Evolutionary conservation across 1,140 invertebrate genomes (phyloP).

Genomic region (Dendrolimus kikuchii): DNA sequence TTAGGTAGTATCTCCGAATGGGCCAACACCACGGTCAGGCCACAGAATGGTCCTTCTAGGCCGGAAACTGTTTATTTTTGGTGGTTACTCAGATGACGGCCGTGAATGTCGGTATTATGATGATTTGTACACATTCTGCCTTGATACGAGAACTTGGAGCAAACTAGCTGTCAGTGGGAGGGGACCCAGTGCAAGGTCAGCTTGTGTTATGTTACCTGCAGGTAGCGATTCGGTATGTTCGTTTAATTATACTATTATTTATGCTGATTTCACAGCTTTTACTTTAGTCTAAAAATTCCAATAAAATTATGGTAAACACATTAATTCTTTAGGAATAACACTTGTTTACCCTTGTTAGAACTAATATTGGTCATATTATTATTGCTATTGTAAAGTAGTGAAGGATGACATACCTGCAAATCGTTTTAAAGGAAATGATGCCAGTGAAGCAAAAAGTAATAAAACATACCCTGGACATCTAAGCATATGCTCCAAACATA

Average conservation of each 20-base stretch:
- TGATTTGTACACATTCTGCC: constrained; percentile 88
- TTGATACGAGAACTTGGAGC: constrained; percentile 86
- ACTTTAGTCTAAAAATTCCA: no score
- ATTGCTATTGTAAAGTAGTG: no score
- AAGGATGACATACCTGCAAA: no score
- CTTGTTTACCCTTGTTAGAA: no score
- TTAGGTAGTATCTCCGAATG: constrained; percentile 76
- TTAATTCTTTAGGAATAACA: no score
- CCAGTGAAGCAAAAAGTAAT: no score
- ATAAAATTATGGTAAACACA: no score
- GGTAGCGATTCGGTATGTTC: constrained; percentile 53
- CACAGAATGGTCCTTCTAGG: constrained; percentile 87
- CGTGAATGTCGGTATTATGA: constrained; percentile 93
- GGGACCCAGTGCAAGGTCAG: constrained; percentile 77
- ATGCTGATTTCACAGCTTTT: not conserved
- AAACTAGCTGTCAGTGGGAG: constrained; percentile 80
- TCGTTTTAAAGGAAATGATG: no score
- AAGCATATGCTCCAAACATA: no score
- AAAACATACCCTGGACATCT: no score
- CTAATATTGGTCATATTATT: no score
- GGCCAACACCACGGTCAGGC: constrained; percentile 89
- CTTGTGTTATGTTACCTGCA: constrained; percentile 53
- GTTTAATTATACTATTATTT: no score
- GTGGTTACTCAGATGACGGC: constrained; percentile 93
- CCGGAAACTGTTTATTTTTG: constrained; percentile 91